A percentile compares a stretch with the other conserved stretches of the same genome.
phyloP scores from a whole-genome alignment of 2,888 invertebrate genomes.

The Ennomos erosarius region DNA sequence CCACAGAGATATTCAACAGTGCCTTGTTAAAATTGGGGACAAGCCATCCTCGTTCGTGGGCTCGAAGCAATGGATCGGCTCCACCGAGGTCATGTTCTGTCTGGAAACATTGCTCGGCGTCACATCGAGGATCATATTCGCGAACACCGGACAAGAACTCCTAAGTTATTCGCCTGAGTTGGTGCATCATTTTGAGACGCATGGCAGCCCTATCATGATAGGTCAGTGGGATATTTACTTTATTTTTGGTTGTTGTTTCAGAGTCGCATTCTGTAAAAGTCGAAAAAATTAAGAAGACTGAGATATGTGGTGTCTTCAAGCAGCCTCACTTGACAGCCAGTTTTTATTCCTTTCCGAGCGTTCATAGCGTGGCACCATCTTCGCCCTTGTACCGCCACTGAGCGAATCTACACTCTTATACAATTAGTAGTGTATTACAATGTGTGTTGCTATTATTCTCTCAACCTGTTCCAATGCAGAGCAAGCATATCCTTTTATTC shows the following conservation, averaged over 20 bases:
- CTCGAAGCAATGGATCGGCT: conserved; percentile 98
- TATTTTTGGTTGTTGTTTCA: background rate
- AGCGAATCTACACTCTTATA: too few species aligned
- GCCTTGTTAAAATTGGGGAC: conserved; percentile 97
- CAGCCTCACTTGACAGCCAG: too few species aligned
- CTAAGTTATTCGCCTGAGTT: conserved; percentile 92
- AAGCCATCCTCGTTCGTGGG: conserved; percentile 95
- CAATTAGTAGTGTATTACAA: too few species aligned
- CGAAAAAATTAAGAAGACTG: too few species aligned
- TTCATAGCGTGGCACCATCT: too few species aligned
- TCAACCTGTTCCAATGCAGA: too few species aligned
- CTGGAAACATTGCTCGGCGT: conserved; percentile 92
- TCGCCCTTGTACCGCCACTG: too few species aligned
- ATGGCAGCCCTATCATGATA: conserved; percentile 99
- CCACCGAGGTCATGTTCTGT: conserved; percentile 97
- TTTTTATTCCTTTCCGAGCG: too few species aligned
- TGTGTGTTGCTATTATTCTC: too few species aligned
- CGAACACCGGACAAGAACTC: conserved; percentile 94
- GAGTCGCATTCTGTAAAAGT: too few species aligned
- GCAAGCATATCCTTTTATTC: too few species aligned
- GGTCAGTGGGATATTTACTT: conserved; percentile 82
- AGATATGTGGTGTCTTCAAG: too few species aligned
- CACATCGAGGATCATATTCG: conserved; percentile 92
- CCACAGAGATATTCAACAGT: conserved; percentile 95
- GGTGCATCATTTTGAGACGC: conserved; percentile 94